phyloP scores from a whole-genome alignment of 2,113 vertebrate genomes.

The Laticauda colubrina region DNA sequence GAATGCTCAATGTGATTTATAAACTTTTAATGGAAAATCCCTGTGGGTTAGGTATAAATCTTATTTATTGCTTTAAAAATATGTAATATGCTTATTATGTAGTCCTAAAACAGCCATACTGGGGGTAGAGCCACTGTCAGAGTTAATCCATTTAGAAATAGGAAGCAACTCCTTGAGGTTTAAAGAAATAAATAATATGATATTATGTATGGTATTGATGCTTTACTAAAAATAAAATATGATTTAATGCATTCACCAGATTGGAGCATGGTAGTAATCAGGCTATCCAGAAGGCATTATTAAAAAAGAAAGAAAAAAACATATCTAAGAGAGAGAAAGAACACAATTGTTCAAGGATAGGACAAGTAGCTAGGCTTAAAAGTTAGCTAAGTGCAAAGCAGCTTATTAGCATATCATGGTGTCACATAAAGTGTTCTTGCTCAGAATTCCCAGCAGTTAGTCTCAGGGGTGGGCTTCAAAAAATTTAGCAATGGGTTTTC shows the following conservation, averaged over 20 bases:
- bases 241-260: slow-evolving; percentile 42
- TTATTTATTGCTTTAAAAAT: slow-evolving; percentile 73
- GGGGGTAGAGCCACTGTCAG: slow-evolving; percentile 65
- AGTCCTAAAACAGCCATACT: slow-evolving; percentile 54
- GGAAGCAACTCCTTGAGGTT: slow-evolving; percentile 58
- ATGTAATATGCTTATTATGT: slow-evolving; percentile 72
- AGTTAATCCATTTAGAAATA: slow-evolving; percentile 67
- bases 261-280: slow-evolving; percentile 20
- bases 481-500: too few species aligned
- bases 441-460: neutral
- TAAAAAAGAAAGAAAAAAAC: neutral
- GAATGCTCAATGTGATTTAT: slow-evolving; percentile 71
- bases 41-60: slow-evolving; percentile 73
- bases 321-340: neutral
- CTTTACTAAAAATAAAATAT: slow-evolving; percentile 43
- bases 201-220: slow-evolving; percentile 34
- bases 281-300: slow-evolving; percentile 1
- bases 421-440: neutral
- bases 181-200: slow-evolving; percentile 50
- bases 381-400: neutral
- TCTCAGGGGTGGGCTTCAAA: neutral
- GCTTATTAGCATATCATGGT: neutral
- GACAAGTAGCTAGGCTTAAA: neutral
- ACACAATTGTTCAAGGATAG: neutral
- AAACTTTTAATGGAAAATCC: slow-evolving; percentile 77